Evolutionary conservation across 1,140 invertebrate genomes (phyloP).

Genomic region (Palaemon carinicauda): DNA sequence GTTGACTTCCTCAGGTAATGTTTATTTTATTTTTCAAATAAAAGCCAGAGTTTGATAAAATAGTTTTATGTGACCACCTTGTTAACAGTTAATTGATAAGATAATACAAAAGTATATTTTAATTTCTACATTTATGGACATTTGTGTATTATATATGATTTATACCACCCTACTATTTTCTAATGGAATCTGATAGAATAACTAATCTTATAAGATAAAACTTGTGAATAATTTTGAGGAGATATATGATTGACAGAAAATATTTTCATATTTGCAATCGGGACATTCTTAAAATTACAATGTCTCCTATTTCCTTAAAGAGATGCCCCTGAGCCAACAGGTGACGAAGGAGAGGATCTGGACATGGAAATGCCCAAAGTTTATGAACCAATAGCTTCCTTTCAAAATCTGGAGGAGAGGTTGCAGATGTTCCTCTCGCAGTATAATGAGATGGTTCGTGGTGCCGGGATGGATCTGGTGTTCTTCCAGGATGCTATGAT

Average conservation of each 20-base stretch:
- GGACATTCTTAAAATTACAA: neutral
- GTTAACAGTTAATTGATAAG: no score
- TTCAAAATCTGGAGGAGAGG: conserved; percentile 80
- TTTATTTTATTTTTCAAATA: neutral
- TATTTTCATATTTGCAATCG: neutral
- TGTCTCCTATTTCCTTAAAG: conserved; percentile 65
- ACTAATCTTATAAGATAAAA: no score
- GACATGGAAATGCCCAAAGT: conserved; percentile 94
- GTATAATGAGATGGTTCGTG: conserved; percentile 96
- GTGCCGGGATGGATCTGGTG: conserved; percentile 96
- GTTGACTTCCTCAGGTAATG: conserved; percentile 90
- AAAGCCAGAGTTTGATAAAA: no score
- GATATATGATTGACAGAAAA: neutral
- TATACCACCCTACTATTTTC: no score
- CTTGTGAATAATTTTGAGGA: no score
- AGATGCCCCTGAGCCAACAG: conserved; percentile 95
- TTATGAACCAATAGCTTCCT: conserved; percentile 87
- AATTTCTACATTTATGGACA: no score
- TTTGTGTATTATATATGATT: no score
- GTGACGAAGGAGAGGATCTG: conserved; percentile 94
- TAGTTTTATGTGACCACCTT: no score
- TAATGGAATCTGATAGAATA: no score
- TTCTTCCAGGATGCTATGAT: conserved; percentile 98
- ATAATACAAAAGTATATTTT: no score
- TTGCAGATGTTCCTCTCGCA: conserved; percentile 92